Base-by-base conservation (phyloP, 2,888 invertebrate species). In the Drosophila kuntzei region DNA sequence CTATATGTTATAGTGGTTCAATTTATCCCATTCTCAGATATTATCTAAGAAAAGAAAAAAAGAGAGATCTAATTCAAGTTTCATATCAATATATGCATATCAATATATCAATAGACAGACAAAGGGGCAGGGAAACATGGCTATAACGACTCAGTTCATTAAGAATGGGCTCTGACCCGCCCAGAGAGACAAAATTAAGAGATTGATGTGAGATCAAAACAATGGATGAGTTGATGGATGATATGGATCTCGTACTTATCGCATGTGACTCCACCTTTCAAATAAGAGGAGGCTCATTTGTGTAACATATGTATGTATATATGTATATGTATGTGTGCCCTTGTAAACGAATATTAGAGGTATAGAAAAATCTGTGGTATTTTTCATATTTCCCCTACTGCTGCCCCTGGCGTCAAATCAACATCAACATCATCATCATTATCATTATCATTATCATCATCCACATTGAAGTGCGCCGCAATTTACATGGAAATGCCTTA, bases 401-500 rank as follows among this genome's bases (percentile, higher is more conserved):
- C 14, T 11, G n/a, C 9, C 59, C 16, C 14, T n/a, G 14, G 22
- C 22, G 2, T 25, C 27, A 39, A 47, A 64, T 64, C 77, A 69
- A 12, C 34, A 34, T n/a, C n/a, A 34, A 14, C 44, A 32, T 66
- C 39, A 70, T 76, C 68, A 79, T 74, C 68, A 51, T 70, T 51
- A 25, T 34, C 34, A 36, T 36, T 14, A 36, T 27, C 44, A 32
- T 66, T 37, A 71, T 77, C 67, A 79, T 74, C 68, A 51, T 70
- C 57, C 39, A 57, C 37, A 65, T 86, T 71, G 50, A 83, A 80
- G 86, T 83, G 82, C 70, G 83, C 62, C 80, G 79, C 70, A 82
- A 83, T 86, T 83, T 82, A 85, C 76, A 80, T 75, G 50, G 73
- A 86, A 80, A 80, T 80, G 79, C 70, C 68, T 84, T 83, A 83